Conservation (phyloP, 2,888 invertebrate species). For the Chaetogeoica ovagalla region DNA sequence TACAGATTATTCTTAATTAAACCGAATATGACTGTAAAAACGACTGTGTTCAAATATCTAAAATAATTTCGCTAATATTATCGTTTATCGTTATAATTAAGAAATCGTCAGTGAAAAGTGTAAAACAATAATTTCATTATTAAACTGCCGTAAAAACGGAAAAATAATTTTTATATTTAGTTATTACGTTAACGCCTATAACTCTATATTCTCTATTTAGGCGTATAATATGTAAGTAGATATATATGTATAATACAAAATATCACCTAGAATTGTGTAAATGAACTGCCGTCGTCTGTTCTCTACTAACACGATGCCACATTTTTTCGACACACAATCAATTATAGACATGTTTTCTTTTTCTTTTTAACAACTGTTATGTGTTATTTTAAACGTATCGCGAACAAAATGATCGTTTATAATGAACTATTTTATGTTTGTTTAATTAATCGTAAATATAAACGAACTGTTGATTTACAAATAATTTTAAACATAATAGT, state of each 20-base stretch:
- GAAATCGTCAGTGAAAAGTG: no score
- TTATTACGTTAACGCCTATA: not conserved
- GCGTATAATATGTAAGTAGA: no score
- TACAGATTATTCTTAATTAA: no score
- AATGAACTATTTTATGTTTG: not conserved
- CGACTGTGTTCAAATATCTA: no score
- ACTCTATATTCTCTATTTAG: not conserved
- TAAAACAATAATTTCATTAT: no score
- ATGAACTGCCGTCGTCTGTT: not conserved
- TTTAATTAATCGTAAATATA: not conserved
- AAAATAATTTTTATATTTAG: no score
- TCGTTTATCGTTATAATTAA: no score
- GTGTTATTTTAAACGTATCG: not conserved
- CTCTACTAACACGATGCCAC: not conserved
- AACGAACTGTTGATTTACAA: not conserved
- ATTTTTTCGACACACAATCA: not conserved
- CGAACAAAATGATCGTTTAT: not conserved
- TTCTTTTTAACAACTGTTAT: not conserved
- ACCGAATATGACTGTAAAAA: no score
- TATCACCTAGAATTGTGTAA: constrained; percentile 1
- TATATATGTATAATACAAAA: not conserved
- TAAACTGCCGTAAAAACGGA: no score
- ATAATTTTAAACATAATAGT: not conserved
- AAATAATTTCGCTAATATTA: no score
- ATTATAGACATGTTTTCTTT: not conserved